Base-by-base conservation (phyloP, 2,113 vertebrate species). In the Monopterus albus region DNA sequence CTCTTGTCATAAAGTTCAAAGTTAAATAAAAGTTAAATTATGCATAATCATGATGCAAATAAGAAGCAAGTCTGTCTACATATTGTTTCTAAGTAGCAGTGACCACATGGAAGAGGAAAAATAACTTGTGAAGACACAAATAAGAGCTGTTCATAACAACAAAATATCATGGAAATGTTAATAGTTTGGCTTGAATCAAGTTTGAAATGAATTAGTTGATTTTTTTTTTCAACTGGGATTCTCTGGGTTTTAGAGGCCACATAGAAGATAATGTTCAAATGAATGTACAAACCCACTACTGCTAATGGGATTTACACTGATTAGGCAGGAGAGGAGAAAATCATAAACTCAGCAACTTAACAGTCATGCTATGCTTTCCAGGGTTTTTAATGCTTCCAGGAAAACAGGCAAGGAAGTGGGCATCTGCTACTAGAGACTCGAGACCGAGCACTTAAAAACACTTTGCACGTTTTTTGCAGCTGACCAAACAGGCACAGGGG, bases 321-420 rank as follows among this genome's bases (percentile, higher is more conserved):
- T 82, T 82, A 61, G 77, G 49, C 76, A 61, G 56, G 42, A 59
- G 28, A 7, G 45, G 26, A 42, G 28, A 43, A 64, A 71, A 67
- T 38, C 36, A 18, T 47, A 51, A 38, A 67, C 45, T 77, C 72
- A 68, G 78, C 83, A 60, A 4, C 14, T 75, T 18, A 23, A 38
- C 47, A 18, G 63, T 33, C 42, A 4, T 42, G 29, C 18, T 33
- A 36, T 55, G 36, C 33, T 39, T 45, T n/a, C 17, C 6, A 4
- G 26, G 6, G 50, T 33, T 21, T 63, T 56, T 53, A 40, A 45
- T 29, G 18, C 36, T 55, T 50, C 20, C 38, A 42, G 11, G 38
- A 51, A 73, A 64, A 66, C 46, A 36, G 36, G 25, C 6, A 1
- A 61, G 50, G 55, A 73, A 26, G 70, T 1, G 10, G 36, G 15